Base-by-base conservation (phyloP, 2,113 vertebrate genomes). In the Rhea americana region DNA sequence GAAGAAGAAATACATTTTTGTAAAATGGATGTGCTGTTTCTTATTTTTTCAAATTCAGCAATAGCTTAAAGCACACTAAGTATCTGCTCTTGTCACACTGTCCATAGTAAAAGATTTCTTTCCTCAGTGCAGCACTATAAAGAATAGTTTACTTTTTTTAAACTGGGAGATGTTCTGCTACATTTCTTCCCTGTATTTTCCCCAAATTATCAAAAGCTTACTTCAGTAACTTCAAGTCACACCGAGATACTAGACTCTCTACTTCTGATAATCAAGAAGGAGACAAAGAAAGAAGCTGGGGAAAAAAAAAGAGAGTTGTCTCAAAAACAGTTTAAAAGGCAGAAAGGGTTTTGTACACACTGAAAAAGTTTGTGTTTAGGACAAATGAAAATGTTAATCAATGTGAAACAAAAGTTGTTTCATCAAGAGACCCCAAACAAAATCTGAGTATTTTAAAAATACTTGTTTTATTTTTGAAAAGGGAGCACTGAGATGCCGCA, bases 401-500 rank as follows among this genome's bases (percentile, higher is more conserved):
- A 22, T 15, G 24, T 74, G 47, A 91, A 91, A 73, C 22, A 75
- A 63, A 73, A 58, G 28, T 58, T 7, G 13, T 39, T 53, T 89
- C 56, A 79, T 75, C 72, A 82, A 84, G 8, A 43, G 19, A 55
- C 88, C 85, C 55, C 61, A 59, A 91, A 94, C n/a, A 78, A 94
- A 81, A 25, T 39, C 12, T 67, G 65, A 2, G 2, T 73, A 74
- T 74, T 90, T 72, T 4, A 7, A 39, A 84, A 93, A 58, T 11
- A 28, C 1, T 5, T 41, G 13, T 21, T 83, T 78, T 74, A 78
- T 91, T 95, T 47, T 91, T 82, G n/a, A 83, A 93, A 90, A 16
- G 13, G 55, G 84, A 0, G 0, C 19, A 87, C 70, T 65, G 43
- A 89, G 83, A 91, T 65, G 43, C 16, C 68, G n/a, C 0, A 0